Evolutionary conservation across 2,888 invertebrate species (phyloP), one percentile per base, ranked within the genome.

Genomic region (Buathra laborator): DNA sequence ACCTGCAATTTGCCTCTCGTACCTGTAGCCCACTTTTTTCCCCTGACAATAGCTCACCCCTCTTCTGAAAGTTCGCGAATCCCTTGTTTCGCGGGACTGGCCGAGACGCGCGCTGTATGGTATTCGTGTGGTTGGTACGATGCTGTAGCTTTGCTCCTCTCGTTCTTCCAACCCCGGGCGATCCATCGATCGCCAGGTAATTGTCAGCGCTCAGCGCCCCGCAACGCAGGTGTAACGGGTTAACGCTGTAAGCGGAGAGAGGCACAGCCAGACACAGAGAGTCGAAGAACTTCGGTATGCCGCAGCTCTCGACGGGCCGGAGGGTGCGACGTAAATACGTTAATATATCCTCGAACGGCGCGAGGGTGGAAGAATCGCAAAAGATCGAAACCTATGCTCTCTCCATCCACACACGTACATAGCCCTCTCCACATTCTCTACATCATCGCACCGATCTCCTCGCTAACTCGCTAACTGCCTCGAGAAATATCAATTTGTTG

Each of bases 141-240:
- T 59, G 48, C 43, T 56, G 78, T 32, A 56, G 70, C 75, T 77
- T 81, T 56, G 74, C 72, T 72, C 37, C 76, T 78, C 78, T 46
- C 44, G 48, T 64, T 48, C 74, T 43, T 56, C 14, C 12, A 81
- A 89, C 88, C 89, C 92, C 89, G 87, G 92, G 93, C 92, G 88
- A 91, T 90, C 90, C 92, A 93, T 93, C 93, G 93, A 93, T 93
- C 93, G 92, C 90, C 87, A 82, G 91, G 92, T 93, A 93, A 93
- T 93, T 93, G 93, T 93, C 93, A 93, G 93, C 92, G 92, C 92
- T 92, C 92, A 93, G 92, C 93, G 92, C 91, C 92, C 90, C 86
- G 88, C 85, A 76, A 89, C 86, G 83, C 92, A 92, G 92, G 92
- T 92, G 92, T 91, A 91, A 92, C 89, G 84, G 92, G 92, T 91